A percentile compares a stretch with the other conserved stretches of the same genome.
Conservation (phyloP, 2,888 invertebrate genomes). For the Pollenia labialis region DNA sequence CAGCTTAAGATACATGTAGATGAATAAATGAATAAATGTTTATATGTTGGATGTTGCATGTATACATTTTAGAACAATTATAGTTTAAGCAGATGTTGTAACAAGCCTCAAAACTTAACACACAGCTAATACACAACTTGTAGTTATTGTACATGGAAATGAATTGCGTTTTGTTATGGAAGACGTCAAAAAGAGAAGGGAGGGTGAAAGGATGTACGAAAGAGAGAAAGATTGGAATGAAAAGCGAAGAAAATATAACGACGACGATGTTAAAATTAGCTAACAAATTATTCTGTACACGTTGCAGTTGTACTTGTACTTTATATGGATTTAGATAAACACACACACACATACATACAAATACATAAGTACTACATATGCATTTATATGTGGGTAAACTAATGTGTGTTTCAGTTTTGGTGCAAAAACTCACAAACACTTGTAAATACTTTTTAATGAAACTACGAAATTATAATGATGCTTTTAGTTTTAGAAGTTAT, state of each 20-base stretch:
- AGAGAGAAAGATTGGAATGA: neutral
- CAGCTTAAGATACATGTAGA: constrained; percentile 16
- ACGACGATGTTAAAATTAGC: constrained; percentile 50
- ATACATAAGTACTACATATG: neutral
- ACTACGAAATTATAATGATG: constrained; percentile 56
- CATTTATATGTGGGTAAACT: neutral
- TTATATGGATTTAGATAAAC: constrained; percentile 15
- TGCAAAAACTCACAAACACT: neutral
- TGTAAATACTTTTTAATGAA: constrained; percentile 29
- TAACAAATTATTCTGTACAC: constrained; percentile 50
- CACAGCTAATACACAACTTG: constrained; percentile 28
- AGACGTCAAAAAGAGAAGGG: too few species aligned
- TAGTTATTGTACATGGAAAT: constrained; percentile 22
- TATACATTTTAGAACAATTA: constrained; percentile 50
- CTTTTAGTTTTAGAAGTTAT: constrained; percentile 29
- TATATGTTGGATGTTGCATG: constrained; percentile 27
- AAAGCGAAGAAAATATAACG: neutral
- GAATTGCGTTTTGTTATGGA: neutral
- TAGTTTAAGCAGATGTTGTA: constrained; percentile 57
- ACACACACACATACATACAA: neutral
- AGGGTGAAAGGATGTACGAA: neutral
- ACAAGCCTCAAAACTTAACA: constrained; percentile 44
- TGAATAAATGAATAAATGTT: constrained; percentile 2
- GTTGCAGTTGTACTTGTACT: constrained; percentile 28
- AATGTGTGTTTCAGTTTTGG: neutral